These are phyloP conservation scores for Sylvilagus floridanus DNA, from an alignment of 2,797 vertebrate genomes.

Conservation along the genomic window DNA sequence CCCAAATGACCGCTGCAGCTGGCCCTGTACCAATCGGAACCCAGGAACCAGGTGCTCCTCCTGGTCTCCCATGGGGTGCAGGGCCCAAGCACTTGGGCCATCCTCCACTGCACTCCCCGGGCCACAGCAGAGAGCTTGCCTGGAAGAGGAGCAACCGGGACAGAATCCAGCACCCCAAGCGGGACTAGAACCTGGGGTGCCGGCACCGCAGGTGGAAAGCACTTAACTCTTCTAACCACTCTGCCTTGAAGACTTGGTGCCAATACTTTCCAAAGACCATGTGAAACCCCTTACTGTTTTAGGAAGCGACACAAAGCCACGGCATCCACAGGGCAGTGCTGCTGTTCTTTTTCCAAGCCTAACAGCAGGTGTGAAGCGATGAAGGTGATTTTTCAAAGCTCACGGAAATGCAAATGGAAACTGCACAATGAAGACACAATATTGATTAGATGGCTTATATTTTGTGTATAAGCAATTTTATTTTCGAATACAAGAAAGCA, in stretches of 20 bases:
- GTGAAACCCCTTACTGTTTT: slow-evolving; percentile 35
- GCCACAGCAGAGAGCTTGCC: too few relatives aligned
- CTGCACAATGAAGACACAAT: slow-evolving; percentile 40
- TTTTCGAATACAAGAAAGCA: slow-evolving; percentile 62
- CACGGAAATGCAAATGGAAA: slow-evolving; percentile 44
- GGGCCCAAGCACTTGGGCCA: too few relatives aligned
- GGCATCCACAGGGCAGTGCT: background rate
- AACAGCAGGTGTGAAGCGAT: slow-evolving; percentile 19
- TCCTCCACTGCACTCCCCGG: too few relatives aligned
- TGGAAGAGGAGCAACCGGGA: too few relatives aligned
- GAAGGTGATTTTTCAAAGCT: slow-evolving; percentile 35
- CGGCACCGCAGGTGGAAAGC: background rate
- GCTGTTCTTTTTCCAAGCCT: background rate
- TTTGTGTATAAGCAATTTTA: slow-evolving; percentile 48
- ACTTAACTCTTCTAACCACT: background rate
- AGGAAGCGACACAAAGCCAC: slow-evolving; percentile 39
- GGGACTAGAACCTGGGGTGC: too few relatives aligned
- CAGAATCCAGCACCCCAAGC: too few relatives aligned
- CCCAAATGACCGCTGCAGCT: too few relatives aligned
- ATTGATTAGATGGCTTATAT: slow-evolving; percentile 11
- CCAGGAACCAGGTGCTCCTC: too few relatives aligned
- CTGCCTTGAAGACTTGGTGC: slow-evolving; percentile 27
- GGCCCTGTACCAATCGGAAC: too few relatives aligned
- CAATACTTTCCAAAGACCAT: slow-evolving; percentile 40
- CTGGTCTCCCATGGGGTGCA: too few relatives aligned